Evolutionary conservation across 2,888 invertebrate species (phyloP).

Genomic region (Marronus borbonicus): DNA sequence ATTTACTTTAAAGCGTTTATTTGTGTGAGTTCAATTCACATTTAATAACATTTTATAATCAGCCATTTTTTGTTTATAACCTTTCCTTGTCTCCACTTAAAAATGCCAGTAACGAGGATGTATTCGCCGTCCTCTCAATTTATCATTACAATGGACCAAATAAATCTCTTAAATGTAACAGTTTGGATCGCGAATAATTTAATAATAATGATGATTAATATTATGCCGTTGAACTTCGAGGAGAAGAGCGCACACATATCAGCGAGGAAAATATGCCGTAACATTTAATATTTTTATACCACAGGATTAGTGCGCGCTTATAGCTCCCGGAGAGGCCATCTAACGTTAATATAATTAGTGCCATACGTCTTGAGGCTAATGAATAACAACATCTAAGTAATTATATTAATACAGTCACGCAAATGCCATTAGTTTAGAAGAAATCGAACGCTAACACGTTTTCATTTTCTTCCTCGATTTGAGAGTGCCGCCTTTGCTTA

Average conservation of each 20-base stretch:
- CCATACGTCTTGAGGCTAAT: slow-evolving; percentile 4
- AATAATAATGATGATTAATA: slow-evolving; percentile 39
- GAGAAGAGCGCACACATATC: background rate
- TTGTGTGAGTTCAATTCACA: too few species aligned
- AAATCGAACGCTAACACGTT: slow-evolving; percentile 28
- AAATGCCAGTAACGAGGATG: background rate
- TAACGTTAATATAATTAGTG: slow-evolving; percentile 35
- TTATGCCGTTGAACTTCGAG: background rate
- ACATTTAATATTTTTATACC: slow-evolving; percentile 29
- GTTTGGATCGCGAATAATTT: slow-evolving; percentile 27
- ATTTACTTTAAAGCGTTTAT: too few species aligned
- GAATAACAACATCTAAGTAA: slow-evolving; percentile 26
- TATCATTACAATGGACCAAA: slow-evolving; percentile 10
- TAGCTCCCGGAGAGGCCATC: slow-evolving; percentile 11
- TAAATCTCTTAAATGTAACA: slow-evolving; percentile 5
- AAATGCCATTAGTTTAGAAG: slow-evolving; percentile 23
- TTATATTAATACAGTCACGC: slow-evolving; percentile 37
- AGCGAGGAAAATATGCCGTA: slow-evolving; percentile 3
- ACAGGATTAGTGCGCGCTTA: background rate
- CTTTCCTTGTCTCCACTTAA: background rate
- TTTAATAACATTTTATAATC: too few species aligned
- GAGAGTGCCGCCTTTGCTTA: slow-evolving; percentile 4
- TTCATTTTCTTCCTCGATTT: slow-evolving; percentile 26
- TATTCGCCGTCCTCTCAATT: background rate
- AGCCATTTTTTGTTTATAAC: too few species aligned